Evolutionary conservation across 2,113 vertebrate genomes (phyloP).

Genomic region (Corythoichthys intestinalis): DNA sequence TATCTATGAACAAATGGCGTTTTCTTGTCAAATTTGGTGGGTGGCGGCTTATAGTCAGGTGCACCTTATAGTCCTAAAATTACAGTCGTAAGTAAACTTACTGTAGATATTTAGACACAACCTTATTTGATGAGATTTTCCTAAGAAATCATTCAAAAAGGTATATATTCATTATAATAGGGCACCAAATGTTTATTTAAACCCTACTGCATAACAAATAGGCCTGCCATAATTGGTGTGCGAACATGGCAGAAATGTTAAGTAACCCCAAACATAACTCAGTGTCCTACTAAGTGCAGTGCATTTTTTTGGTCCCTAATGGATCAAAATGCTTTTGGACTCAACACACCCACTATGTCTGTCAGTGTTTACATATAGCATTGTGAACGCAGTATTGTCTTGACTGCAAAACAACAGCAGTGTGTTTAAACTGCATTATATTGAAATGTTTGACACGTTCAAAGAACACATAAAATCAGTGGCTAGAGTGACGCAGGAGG

Average conservation of each 20-base stretch:
- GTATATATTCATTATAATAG: not conserved
- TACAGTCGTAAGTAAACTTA: no score
- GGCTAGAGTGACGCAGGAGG: not conserved
- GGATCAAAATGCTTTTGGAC: not conserved
- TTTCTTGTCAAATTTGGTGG: no score
- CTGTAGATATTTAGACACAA: not conserved
- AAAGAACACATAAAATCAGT: not conserved
- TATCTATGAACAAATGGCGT: no score
- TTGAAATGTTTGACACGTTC: not conserved
- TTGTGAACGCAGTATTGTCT: not conserved
- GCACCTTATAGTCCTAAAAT: no score
- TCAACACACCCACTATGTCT: not conserved
- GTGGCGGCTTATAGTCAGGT: no score
- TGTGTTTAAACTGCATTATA: not conserved
- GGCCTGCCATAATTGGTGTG: not conserved
- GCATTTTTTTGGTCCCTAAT: not conserved
- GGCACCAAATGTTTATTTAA: not conserved
- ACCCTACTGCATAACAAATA: not conserved
- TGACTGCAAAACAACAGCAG: not conserved
- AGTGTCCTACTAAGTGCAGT: not conserved
- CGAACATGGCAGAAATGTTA: not conserved
- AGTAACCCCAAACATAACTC: not conserved
- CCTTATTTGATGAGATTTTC: not conserved
- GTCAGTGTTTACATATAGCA: not conserved
- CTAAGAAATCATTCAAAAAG: not conserved